Base-by-base conservation (phyloP, 1,140 invertebrate species). In the Drosophila pseudoobscura region DNA sequence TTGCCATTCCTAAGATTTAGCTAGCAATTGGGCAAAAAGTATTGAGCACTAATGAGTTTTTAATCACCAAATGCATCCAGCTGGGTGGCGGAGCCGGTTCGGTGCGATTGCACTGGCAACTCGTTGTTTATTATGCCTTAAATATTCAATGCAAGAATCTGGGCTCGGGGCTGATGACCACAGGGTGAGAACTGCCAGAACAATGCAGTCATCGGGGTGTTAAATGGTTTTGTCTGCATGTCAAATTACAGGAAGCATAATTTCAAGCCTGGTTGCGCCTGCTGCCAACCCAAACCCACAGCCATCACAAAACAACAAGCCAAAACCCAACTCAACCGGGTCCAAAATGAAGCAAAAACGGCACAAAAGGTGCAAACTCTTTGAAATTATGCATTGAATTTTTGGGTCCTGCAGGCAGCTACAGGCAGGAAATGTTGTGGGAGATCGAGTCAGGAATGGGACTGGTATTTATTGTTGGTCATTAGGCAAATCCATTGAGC, bases 211-310 rank as follows among this genome's bases (percentile, higher is more conserved):
- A 88, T 59, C 83, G 75, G 83, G 78, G 83, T 88, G 83, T 87
- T 87, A 87, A 87, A 87, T 88, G 78, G 82, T 83, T 87, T 87
- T 87, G 83, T 87, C 83, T 87, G 83, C 83, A 83, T 88, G 83
- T 88, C 83, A 88, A 88, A 87, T 88, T 88, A 87, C 83, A 79
- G 83, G 83, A 87, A 88, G 83, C 78, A 87, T 88, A 87, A 87
- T 87, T 87, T 87, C 84, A 87, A 80, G 83, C 83, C 75, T 87
- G 78, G 83, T 47, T 85, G 82, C 58, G 49, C 62, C 74, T 75
- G 31, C 62, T 70, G 51, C 63, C 63, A 46, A 45, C 26, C 54
- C 41, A 39, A 65, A 50, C 55, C 9, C 58, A 43, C 22, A 39
- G 41, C 61, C 53, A 59, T 50, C 43, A 47, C 65, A 41, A 54